phyloP scores from a whole-genome alignment of 2,797 vertebrate species.

The Psittacula derbiana region DNA sequence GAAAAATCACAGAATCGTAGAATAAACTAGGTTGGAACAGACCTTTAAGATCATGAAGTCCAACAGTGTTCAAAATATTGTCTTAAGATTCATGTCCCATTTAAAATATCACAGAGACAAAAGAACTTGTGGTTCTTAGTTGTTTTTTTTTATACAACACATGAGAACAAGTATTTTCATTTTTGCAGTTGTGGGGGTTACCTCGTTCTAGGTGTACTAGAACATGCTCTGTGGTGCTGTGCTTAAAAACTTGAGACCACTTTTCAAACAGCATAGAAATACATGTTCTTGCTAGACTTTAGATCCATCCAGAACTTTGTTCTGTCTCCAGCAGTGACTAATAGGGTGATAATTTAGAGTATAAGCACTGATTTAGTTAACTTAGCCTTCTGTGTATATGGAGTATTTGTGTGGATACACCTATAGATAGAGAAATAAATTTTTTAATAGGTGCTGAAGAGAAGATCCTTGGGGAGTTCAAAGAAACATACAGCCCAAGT shows the following conservation, averaged over 20 bases:
- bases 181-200: neutral
- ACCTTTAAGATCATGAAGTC: neutral
- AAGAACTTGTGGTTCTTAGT: neutral
- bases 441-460: slow-evolving; percentile 90
- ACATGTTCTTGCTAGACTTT: neutral
- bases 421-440: neutral
- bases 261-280: neutral
- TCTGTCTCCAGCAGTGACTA: neutral
- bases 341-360: neutral
- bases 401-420: neutral
- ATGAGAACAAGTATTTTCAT: neutral
- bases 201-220: neutral
- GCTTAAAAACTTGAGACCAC: neutral
- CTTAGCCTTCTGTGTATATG: neutral
- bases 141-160: neutral
- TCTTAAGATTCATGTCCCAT: neutral
- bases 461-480: slow-evolving; percentile 97
- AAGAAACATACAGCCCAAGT: slow-evolving; percentile 88
- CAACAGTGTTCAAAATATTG: neutral
- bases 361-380: neutral
- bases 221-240: neutral
- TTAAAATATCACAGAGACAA: neutral
- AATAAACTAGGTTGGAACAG: neutral
- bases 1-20: neutral
- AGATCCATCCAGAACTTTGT: neutral